These are phyloP conservation scores for Tor tambroides DNA, from an alignment of 2,113 vertebrate genomes.

Conservation along the genomic window DNA sequence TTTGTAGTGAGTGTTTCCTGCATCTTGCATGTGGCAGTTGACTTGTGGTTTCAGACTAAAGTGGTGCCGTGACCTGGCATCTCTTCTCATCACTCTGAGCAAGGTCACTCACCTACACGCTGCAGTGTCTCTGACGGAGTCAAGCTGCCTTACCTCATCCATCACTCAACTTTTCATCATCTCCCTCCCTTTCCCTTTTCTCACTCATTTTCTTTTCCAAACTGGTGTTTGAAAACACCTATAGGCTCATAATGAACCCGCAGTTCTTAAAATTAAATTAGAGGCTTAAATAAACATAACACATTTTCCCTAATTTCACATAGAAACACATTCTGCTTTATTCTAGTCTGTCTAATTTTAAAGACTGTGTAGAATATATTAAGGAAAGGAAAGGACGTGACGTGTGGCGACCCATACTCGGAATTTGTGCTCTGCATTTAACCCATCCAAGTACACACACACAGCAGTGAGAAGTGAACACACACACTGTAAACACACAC, in stretches of 20 bases:
- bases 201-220: background rate
- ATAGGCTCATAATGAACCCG: background rate
- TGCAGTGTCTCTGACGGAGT: background rate
- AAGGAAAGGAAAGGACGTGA: too few relatives aligned
- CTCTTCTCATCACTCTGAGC: constrained; percentile 31
- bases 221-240: background rate
- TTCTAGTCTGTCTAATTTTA: background rate
- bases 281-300: background rate
- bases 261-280: background rate
- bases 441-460: too few relatives aligned
- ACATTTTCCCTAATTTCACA: background rate
- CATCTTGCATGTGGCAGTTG: background rate
- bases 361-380: background rate
- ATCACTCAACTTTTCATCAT: background rate
- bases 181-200: background rate
- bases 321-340: background rate
- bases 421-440: too few relatives aligned
- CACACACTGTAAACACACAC: too few relatives aligned
- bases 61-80: background rate
- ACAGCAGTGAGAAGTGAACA: too few relatives aligned
- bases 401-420: too few relatives aligned
- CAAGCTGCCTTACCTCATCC: constrained; percentile 4
- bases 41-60: background rate
- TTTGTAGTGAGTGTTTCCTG: background rate
- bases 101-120: constrained; percentile 29